A percentile compares a stretch with the other conserved stretches of the same genome.
Conservation (phyloP, 1,140 invertebrate species). For the Amyelois transitella region DNA sequence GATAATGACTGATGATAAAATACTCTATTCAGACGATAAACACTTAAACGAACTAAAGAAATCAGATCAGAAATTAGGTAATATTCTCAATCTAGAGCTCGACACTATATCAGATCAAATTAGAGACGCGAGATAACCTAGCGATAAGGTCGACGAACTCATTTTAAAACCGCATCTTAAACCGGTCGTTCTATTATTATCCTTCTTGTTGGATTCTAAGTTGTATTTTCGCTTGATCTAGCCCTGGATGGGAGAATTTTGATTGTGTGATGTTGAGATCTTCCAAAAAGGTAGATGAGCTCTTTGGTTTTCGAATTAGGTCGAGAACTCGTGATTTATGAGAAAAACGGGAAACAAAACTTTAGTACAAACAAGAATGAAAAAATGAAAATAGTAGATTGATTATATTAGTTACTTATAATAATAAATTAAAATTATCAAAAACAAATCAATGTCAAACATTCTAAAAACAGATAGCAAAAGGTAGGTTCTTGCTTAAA, state of each 20-base stretch:
- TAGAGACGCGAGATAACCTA: conserved; percentile 11
- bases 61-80: too few relatives aligned
- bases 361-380: too few relatives aligned
- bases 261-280: conserved; percentile 3
- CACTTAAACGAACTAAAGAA: too few relatives aligned
- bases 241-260: background rate
- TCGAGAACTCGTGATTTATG: background rate
- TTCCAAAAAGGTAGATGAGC: background rate
- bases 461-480: too few relatives aligned
- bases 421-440: too few relatives aligned
- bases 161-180: conserved; percentile 24
- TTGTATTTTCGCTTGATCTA: conserved; percentile 5
- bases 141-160: conserved; percentile 25
- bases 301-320: background rate
- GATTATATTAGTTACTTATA: too few relatives aligned
- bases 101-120: conserved; percentile 4
- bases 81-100: background rate
- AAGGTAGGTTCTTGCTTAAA: too few relatives aligned
- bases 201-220: conserved; percentile 5
- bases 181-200: conserved; percentile 4
- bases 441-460: too few relatives aligned
- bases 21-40: too few relatives aligned
- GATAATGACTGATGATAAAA: too few relatives aligned
- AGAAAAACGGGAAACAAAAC: background rate
- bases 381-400: too few relatives aligned